Evolutionary conservation across 1,140 invertebrate genomes (phyloP).

Genomic region (Cardiocondyla obscurior): DNA sequence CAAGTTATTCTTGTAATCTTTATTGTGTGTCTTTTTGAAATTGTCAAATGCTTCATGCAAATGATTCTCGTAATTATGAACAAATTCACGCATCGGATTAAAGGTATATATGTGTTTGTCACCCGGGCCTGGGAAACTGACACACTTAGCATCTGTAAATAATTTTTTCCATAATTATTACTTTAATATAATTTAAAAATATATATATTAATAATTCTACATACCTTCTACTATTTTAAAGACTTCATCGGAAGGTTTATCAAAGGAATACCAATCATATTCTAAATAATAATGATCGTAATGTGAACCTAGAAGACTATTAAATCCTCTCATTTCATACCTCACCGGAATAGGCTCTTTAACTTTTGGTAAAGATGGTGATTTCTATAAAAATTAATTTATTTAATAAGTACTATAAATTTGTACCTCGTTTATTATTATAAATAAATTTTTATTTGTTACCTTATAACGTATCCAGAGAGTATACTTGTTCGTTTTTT

Average conservation of each 20-base stretch:
- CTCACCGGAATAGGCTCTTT: slow-evolving; percentile 87
- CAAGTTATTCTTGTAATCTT: slow-evolving; percentile 86
- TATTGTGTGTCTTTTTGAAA: slow-evolving; percentile 91
- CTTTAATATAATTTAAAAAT: neutral
- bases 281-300: slow-evolving; percentile 97
- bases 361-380: slow-evolving; percentile 72
- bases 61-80: slow-evolving; percentile 89
- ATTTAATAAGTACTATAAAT: slow-evolving; percentile 53
- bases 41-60: slow-evolving; percentile 90
- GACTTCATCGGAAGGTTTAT: slow-evolving; percentile 87
- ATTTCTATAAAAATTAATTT: slow-evolving; percentile 73
- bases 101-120: slow-evolving; percentile 90
- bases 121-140: slow-evolving; percentile 95
- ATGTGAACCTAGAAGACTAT: slow-evolving; percentile 95
- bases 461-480: slow-evolving; percentile 92
- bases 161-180: neutral
- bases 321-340: slow-evolving; percentile 97
- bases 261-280: slow-evolving; percentile 90
- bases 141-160: slow-evolving; percentile 88
- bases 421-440: neutral
- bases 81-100: slow-evolving; percentile 97
- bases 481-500: slow-evolving; percentile 94
- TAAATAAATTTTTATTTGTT: slow-evolving; percentile 55
- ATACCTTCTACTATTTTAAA: slow-evolving; percentile 88
- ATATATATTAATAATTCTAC: slow-evolving; percentile 37